Percentiles rank a stretch among this genome's conserved stretches.
Conservation (phyloP, 37 sponge, comb jelly and placozoan species). For the Hexactinellida sp. region DNA sequence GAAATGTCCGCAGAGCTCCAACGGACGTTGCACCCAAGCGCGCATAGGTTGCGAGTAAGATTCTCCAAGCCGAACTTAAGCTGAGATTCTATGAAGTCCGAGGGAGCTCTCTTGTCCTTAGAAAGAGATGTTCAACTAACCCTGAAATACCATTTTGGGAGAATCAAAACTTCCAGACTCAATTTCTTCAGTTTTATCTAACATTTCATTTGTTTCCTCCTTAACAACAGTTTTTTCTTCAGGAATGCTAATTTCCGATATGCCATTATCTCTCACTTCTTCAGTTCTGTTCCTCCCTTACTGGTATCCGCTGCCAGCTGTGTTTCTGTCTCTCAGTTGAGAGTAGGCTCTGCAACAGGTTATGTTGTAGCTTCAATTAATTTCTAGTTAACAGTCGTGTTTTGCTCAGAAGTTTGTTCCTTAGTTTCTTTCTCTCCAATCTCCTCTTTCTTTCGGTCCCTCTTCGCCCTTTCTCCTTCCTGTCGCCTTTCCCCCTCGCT, state of each 20-base stretch:
- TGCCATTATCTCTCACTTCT: not conserved
- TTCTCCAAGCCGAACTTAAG: not conserved
- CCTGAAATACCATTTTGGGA: not conserved
- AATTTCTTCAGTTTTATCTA: not conserved
- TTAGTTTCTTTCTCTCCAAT: not conserved
- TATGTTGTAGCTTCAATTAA: too few relatives aligned
- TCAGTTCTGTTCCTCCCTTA: not conserved
- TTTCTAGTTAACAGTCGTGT: too few relatives aligned
- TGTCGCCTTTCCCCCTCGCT: not conserved
- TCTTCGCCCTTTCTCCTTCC: too few relatives aligned
- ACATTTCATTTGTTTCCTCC: not conserved
- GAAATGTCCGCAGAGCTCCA: not conserved
- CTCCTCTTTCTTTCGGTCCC: not conserved
- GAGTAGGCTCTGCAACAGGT: too few relatives aligned
- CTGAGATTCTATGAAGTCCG: not conserved
- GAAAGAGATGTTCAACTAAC: not conserved
- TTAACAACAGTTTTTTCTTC: not conserved
- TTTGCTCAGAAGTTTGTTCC: not conserved
- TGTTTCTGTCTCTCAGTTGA: not conserved
- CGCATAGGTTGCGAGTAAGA: not conserved
- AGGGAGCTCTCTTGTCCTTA: not conserved
- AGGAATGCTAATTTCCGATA: not conserved
- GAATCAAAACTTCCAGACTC: not conserved
- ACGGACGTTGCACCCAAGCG: not conserved
- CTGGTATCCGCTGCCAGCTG: not conserved